phyloP scores from a whole-genome alignment of 2,888 invertebrate species.

The Drosophila mayaguana region DNA sequence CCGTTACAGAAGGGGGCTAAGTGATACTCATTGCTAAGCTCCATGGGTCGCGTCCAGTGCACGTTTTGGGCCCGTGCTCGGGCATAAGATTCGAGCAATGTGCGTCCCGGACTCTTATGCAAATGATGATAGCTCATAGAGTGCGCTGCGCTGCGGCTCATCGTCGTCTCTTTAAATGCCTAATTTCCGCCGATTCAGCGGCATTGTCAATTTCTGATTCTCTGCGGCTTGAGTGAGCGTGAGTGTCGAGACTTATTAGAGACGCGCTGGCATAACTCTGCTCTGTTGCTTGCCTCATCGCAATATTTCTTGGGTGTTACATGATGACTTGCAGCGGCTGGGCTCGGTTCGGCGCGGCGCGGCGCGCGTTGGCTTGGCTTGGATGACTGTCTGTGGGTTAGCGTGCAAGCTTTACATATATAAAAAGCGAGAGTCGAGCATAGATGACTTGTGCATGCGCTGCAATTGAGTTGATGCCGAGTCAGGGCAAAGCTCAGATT shows the following conservation, averaged over 20 bases:
- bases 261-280: slow-evolving; percentile 54
- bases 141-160: not conserved
- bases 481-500: not conserved
- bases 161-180: slow-evolving; percentile 48
- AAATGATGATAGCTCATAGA: slow-evolving; percentile 52
- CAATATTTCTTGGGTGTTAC: slow-evolving; percentile 72
- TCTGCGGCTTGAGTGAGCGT: slow-evolving; percentile 28
- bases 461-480: slow-evolving; percentile 2
- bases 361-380: not conserved
- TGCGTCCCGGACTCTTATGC: slow-evolving; percentile 58
- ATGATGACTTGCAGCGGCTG: slow-evolving; percentile 58
- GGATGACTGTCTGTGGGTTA: slow-evolving; percentile 31
- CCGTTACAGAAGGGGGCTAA: slow-evolving; percentile 32
- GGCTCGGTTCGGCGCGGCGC: not conserved
- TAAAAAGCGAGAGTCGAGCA: slow-evolving; percentile 29
- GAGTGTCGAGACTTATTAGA: slow-evolving; percentile 52
- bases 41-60: slow-evolving; percentile 28
- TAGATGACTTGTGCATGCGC: slow-evolving; percentile 26
- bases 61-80: slow-evolving; percentile 58
- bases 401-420: slow-evolving; percentile 65
- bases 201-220: slow-evolving; percentile 75
- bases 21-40: slow-evolving; percentile 34
- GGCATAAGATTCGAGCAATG: slow-evolving; percentile 31
- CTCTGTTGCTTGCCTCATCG: slow-evolving; percentile 63
- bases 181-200: slow-evolving; percentile 68